Conservation (phyloP, 1,140 invertebrate genomes). For the Panulirus ornatus region DNA sequence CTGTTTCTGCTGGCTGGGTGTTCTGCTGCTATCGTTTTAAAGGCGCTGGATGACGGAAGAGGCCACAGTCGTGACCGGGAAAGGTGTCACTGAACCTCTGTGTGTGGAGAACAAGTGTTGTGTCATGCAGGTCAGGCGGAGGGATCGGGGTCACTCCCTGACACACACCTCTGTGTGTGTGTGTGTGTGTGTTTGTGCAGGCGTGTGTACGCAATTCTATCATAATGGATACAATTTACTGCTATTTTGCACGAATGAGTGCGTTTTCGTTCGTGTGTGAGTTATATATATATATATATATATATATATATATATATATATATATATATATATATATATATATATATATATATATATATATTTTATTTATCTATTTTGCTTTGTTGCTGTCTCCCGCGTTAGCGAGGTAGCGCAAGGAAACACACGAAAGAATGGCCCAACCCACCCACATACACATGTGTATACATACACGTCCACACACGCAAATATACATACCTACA, state of each 20-base stretch:
- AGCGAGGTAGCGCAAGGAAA: no score
- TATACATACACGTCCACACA: not conserved
- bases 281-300: not conserved
- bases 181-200: not conserved
- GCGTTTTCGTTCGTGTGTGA: not conserved
- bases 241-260: not conserved
- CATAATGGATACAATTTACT: not conserved
- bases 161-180: not conserved
- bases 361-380: no score
- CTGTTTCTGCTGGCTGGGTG: no score
- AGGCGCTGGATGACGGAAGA: no score
- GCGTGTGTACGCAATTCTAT: not conserved
- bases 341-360: slow-evolving; percentile 14
- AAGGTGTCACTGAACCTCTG: no score
- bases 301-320: slow-evolving; percentile 14
- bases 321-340: slow-evolving; percentile 14
- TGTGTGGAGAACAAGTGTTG: no score
- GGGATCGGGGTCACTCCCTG: not conserved
- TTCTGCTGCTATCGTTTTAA: no score
- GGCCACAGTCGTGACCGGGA: no score
- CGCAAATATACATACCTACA: no score
- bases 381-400: no score
- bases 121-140: not conserved
- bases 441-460: not conserved
- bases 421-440: no score